phyloP scores from a whole-genome alignment of 2,797 vertebrate genomes.

The Enteromius viviparus region DNA sequence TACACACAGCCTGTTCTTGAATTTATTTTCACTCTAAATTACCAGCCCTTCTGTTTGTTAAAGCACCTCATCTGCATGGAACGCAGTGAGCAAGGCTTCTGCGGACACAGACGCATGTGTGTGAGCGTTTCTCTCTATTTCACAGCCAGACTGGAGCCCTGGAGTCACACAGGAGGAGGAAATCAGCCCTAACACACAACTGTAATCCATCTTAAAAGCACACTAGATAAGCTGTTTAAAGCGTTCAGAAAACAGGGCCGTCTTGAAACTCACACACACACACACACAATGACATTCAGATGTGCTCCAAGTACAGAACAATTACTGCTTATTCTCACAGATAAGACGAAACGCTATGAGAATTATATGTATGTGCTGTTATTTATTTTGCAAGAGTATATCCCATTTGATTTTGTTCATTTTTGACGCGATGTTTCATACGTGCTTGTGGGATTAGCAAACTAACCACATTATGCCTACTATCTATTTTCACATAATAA shows the following conservation, averaged over 20 bases:
- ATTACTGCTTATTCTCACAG: conserved; percentile 24
- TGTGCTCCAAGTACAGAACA: conserved; percentile 17
- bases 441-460: neutral
- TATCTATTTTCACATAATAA: neutral
- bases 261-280: conserved; percentile 23
- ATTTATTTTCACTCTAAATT: conserved; percentile 60
- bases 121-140: conserved; percentile 25
- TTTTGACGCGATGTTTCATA: neutral
- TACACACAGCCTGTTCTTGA: conserved; percentile 53
- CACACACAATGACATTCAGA: conserved; percentile 33
- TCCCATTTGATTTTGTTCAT: neutral
- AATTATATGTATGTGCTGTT: neutral
- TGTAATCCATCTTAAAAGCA: conserved; percentile 53
- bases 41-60: conserved; percentile 51
- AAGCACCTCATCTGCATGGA: conserved; percentile 52
- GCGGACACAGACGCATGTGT: neutral
- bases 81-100: conserved; percentile 29
- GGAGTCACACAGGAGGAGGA: conserved; percentile 31
- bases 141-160: conserved; percentile 38
- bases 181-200: conserved; percentile 32
- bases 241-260: conserved; percentile 35
- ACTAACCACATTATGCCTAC: neutral
- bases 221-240: conserved; percentile 49
- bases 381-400: neutral
- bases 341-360: neutral